A percentile compares a stretch with the other conserved stretches of the same genome.
Conservation (phyloP, 2,113 vertebrate genomes). For the Condylura cristata region DNA sequence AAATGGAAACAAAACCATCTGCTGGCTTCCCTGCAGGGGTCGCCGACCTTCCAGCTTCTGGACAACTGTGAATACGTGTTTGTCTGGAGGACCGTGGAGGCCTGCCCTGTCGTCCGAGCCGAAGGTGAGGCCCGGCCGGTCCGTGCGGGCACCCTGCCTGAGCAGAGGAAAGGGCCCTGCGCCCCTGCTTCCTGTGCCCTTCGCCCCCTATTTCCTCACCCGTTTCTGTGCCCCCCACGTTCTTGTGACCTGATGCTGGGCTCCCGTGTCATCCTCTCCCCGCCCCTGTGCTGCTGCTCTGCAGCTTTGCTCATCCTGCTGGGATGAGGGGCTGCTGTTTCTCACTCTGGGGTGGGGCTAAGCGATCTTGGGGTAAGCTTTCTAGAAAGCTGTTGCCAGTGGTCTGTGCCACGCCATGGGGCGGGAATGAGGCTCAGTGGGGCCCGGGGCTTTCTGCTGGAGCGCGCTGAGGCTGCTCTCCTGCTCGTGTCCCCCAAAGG, state of each 20-base stretch:
- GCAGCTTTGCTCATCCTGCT: no score
- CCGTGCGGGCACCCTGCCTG: no score
- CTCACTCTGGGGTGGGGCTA: neutral
- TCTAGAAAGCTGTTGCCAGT: neutral
- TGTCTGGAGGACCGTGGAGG: conserved; percentile 95
- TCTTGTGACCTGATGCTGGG: no score
- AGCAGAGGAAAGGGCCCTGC: no score
- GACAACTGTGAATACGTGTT: conserved; percentile 95
- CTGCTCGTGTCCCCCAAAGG: conserved; percentile 83
- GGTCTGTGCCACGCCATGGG: fast-evolving
- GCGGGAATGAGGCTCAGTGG: no score
- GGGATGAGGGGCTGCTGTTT: neutral
- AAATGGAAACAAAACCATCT: neutral
- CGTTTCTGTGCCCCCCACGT: no score
- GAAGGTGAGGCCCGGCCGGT: conserved; percentile 89
- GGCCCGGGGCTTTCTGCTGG: neutral
- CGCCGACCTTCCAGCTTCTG: conserved; percentile 90
- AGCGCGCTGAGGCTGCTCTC: neutral
- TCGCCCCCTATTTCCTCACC: no score
- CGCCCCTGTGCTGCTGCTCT: no score
- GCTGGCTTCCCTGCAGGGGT: conserved; percentile 86
- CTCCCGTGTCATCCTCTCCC: no score
- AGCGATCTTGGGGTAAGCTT: no score
- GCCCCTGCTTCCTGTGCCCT: no score
- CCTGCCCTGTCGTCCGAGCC: conserved; percentile 91